These are phyloP conservation scores for Lomographa bimaculata DNA, from an alignment of 2,888 invertebrate genomes.

Conservation along the genomic window DNA sequence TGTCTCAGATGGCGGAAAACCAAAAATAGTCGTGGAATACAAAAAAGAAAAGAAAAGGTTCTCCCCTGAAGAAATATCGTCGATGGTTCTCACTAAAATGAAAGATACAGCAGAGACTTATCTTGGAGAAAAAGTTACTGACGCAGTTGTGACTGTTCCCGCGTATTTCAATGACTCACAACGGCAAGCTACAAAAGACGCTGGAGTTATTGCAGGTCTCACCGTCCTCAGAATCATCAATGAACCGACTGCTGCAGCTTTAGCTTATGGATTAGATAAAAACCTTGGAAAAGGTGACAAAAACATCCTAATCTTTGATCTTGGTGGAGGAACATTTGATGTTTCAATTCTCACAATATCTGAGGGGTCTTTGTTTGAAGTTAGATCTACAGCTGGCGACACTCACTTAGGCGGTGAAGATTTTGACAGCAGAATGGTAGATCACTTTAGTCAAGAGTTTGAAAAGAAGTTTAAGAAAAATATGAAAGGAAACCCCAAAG, in stretches of 20 bases:
- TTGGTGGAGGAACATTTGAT: constrained; percentile 96
- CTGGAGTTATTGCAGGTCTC: constrained; percentile 92
- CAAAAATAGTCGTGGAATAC: constrained; percentile 89
- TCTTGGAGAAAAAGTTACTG: constrained; percentile 87
- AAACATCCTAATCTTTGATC: constrained; percentile 89
- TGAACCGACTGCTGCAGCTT: constrained; percentile 94
- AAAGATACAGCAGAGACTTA: constrained; percentile 90
- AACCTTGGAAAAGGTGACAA: constrained; percentile 87
- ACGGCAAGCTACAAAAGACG: constrained; percentile 94
- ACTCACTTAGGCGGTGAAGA: constrained; percentile 92
- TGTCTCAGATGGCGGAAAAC: constrained; percentile 86
- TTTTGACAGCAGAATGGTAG: constrained; percentile 91
- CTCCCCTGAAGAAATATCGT: constrained; percentile 92
- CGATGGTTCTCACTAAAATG: constrained; percentile 94
- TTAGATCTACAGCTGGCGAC: constrained; percentile 91
- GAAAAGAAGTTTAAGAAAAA: constrained; percentile 89
- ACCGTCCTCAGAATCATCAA: constrained; percentile 95
- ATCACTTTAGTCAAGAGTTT: constrained; percentile 91
- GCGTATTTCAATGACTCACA: constrained; percentile 93
- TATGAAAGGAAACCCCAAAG: constrained; percentile 88
- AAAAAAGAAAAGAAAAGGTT: constrained; percentile 90
- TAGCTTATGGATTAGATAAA: constrained; percentile 93
- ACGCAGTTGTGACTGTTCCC: constrained; percentile 93
- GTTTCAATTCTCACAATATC: constrained; percentile 95
- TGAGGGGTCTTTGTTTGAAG: constrained; percentile 92